These are phyloP conservation scores for Salpingus planirostris DNA, from an alignment of 2,888 invertebrate genomes.

Conservation along the genomic window DNA sequence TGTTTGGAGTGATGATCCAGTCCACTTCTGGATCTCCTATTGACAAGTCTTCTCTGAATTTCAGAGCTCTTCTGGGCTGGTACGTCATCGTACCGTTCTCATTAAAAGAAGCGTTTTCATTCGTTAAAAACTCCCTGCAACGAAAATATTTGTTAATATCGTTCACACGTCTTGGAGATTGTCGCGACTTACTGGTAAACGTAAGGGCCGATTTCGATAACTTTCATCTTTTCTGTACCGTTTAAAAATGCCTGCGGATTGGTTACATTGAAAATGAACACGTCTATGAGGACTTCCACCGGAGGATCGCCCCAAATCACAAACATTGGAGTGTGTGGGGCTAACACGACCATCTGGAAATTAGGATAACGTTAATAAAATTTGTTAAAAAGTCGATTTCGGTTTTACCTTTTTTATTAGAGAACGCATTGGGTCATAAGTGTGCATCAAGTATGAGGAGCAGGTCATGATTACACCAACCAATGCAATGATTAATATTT, in stretches of 20 bases:
- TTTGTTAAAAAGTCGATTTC: neutral
- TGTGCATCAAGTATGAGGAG: constrained; percentile 31
- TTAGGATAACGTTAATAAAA: neutral
- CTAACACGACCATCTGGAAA: constrained; percentile 9
- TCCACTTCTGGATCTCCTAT: constrained; percentile 54
- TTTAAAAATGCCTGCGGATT: constrained; percentile 59
- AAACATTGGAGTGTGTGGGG: constrained; percentile 45
- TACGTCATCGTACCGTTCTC: constrained; percentile 59
- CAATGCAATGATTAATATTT: constrained; percentile 30
- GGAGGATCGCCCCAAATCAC: constrained; percentile 60
- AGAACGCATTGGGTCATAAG: constrained; percentile 32
- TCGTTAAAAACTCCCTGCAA: constrained; percentile 59
- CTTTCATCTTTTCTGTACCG: constrained; percentile 56
- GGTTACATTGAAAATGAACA: constrained; percentile 74
- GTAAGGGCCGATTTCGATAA: constrained; percentile 72
- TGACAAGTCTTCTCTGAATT: constrained; percentile 57
- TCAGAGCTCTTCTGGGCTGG: constrained; percentile 49
- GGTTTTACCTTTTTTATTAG: constrained; percentile 33
- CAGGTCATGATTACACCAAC: constrained; percentile 32
- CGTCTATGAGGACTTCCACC: constrained; percentile 53
- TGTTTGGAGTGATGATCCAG: constrained; percentile 56
- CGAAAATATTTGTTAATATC: too few species aligned
- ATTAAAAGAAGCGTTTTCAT: constrained; percentile 56
- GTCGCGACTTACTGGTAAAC: constrained; percentile 61
- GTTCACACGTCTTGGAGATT: too few species aligned